These are phyloP conservation scores for Physella acuta DNA, from an alignment of 1,140 invertebrate genomes.

Conservation along the genomic window DNA sequence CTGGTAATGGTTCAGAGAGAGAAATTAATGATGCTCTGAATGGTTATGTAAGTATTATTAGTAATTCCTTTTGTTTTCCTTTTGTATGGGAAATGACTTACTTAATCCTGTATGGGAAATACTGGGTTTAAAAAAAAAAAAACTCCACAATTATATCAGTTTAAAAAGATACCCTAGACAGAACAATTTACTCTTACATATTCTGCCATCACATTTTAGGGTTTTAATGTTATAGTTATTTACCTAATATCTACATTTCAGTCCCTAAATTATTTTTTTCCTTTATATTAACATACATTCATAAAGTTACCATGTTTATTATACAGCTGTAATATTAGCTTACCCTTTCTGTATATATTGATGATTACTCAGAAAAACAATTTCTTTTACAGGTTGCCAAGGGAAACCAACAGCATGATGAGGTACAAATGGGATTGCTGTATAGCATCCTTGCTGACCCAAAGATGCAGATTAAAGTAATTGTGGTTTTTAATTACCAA, in stretches of 20 bases:
- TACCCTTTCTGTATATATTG: too few species aligned
- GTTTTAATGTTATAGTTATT: background rate
- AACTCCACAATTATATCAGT: background rate
- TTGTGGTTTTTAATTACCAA: background rate
- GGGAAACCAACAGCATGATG: conserved; percentile 85
- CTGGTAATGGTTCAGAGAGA: conserved; percentile 83
- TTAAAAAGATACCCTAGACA: background rate
- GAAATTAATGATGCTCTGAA: conserved; percentile 89
- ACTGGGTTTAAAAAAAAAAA: background rate
- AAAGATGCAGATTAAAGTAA: conserved; percentile 74
- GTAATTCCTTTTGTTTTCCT: background rate
- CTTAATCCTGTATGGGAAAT: background rate
- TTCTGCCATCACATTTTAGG: background rate
- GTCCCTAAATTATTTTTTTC: too few species aligned
- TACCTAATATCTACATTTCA: background rate
- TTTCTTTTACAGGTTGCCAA: conserved; percentile 67
- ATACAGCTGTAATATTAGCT: too few species aligned
- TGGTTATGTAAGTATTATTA: conserved; percentile 60
- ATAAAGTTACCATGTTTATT: too few species aligned
- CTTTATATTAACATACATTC: too few species aligned
- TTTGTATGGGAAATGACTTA: background rate
- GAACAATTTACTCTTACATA: background rate
- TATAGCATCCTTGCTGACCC: conserved; percentile 88
- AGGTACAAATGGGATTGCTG: conserved; percentile 84
- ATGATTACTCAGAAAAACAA: too few species aligned